phyloP scores from a whole-genome alignment of 2,888 invertebrate species.

The Athalia cordata region DNA sequence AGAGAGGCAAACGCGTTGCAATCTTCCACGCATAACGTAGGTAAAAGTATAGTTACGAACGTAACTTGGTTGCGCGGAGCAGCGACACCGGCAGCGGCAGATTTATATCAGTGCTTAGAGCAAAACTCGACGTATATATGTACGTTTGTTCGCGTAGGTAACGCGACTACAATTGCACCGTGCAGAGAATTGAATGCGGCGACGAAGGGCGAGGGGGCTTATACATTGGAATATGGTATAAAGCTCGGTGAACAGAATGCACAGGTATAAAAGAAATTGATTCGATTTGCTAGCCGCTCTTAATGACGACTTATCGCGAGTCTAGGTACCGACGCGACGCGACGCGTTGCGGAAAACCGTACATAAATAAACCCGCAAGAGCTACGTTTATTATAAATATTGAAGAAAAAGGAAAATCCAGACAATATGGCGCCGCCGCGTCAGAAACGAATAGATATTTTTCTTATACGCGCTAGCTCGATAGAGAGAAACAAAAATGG shows the following conservation, averaged over 20 bases:
- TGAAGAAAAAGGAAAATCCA: too few relatives aligned
- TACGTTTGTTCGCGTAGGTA: not conserved
- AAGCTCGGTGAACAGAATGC: not conserved
- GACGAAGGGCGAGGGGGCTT: too few relatives aligned
- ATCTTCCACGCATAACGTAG: not conserved
- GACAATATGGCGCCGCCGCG: too few relatives aligned
- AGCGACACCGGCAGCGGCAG: not conserved
- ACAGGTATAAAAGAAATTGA: constrained; percentile 11
- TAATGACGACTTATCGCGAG: constrained; percentile 23
- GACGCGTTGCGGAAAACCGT: constrained; percentile 2
- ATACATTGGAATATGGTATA: too few relatives aligned
- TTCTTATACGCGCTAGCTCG: too few relatives aligned
- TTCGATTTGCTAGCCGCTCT: constrained; percentile 29
- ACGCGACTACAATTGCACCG: not conserved
- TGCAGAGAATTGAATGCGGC: not conserved
- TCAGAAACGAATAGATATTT: too few relatives aligned
- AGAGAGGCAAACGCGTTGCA: too few relatives aligned
- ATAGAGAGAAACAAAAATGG: too few relatives aligned
- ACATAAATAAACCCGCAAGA: too few relatives aligned
- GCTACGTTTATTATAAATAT: too few relatives aligned
- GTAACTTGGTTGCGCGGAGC: not conserved
- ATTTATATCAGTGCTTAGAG: constrained; percentile 11
- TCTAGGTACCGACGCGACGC: not conserved
- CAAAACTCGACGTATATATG: not conserved
- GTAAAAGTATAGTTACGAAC: not conserved